Evolutionary conservation across 2,797 vertebrate species (phyloP).

Genomic region (Nannoperca obscura): DNA sequence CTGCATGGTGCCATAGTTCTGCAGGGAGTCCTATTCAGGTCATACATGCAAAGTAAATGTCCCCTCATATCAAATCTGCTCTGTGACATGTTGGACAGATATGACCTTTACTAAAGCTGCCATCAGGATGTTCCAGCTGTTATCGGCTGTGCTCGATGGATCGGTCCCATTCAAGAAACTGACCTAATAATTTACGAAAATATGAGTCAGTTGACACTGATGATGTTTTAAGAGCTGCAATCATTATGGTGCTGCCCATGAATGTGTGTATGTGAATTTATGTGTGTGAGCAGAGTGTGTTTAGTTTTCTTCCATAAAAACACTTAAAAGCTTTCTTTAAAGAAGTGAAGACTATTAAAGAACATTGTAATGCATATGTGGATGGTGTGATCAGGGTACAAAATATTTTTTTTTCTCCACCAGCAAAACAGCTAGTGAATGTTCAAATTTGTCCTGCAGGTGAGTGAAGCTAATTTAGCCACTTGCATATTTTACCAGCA

Average conservation of each 20-base stretch:
- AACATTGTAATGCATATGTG: neutral
- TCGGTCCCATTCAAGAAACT: slow-evolving; percentile 16
- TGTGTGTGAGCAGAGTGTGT: neutral
- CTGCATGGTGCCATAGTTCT: slow-evolving; percentile 38
- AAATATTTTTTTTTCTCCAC: no score
- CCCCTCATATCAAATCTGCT: slow-evolving; percentile 9
- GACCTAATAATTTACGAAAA: slow-evolving; percentile 4
- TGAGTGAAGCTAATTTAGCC: no score
- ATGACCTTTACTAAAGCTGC: slow-evolving; percentile 4
- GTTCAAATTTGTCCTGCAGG: no score
- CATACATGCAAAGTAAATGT: slow-evolving; percentile 9
- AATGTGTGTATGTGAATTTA: neutral
- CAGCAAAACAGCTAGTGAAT: no score
- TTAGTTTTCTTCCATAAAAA: neutral
- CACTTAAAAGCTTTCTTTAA: neutral
- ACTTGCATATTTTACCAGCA: no score
- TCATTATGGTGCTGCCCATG: neutral
- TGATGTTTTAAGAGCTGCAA: no score
- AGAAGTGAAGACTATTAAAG: neutral
- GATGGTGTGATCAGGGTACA: neutral
- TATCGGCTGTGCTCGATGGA: slow-evolving; percentile 1
- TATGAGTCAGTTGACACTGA: neutral
- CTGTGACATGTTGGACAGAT: slow-evolving; percentile 3
- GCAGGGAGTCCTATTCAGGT: slow-evolving; percentile 5
- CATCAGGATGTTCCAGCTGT: slow-evolving; percentile 30